phyloP scores from a whole-genome alignment of 1,140 invertebrate species.

The Wiebesia pumilae region DNA sequence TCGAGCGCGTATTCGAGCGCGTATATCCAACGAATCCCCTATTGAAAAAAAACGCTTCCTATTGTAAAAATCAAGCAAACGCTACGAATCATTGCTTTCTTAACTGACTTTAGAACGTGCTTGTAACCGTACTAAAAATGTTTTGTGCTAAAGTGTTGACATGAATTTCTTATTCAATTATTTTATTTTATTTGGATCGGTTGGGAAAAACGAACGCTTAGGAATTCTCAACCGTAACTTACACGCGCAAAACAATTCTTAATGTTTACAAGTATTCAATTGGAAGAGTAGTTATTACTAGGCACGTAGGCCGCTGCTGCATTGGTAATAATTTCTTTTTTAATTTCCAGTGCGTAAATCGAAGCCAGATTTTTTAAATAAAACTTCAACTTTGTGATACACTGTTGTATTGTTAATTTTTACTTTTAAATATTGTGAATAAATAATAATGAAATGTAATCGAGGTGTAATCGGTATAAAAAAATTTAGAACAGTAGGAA shows the following conservation, averaged over 20 bases:
- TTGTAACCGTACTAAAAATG: background rate
- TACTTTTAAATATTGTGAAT: background rate
- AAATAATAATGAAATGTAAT: background rate
- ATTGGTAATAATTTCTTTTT: background rate
- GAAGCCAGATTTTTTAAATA: background rate
- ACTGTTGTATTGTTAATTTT: background rate
- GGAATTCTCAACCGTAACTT: background rate
- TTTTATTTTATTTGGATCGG: background rate
- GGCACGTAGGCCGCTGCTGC: background rate
- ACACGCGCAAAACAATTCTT: conserved; percentile 3
- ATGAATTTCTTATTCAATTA: conserved; percentile 4
- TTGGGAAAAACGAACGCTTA: background rate
- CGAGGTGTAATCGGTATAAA: background rate
- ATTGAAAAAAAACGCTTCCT: background rate
- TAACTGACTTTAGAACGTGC: background rate
- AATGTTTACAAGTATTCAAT: background rate
- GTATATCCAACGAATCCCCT: background rate
- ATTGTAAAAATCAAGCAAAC: background rate
- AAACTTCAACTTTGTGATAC: background rate
- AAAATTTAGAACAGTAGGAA: background rate
- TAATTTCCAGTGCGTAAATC: background rate
- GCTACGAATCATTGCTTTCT: background rate
- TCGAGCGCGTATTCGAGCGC: too few species aligned
- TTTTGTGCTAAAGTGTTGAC: background rate
- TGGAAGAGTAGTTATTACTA: conserved; percentile 9